Evolutionary conservation across 2,113 vertebrate genomes (phyloP), one percentile per base, ranked within the genome.

Genomic region (Pterocles gutturalis): DNA sequence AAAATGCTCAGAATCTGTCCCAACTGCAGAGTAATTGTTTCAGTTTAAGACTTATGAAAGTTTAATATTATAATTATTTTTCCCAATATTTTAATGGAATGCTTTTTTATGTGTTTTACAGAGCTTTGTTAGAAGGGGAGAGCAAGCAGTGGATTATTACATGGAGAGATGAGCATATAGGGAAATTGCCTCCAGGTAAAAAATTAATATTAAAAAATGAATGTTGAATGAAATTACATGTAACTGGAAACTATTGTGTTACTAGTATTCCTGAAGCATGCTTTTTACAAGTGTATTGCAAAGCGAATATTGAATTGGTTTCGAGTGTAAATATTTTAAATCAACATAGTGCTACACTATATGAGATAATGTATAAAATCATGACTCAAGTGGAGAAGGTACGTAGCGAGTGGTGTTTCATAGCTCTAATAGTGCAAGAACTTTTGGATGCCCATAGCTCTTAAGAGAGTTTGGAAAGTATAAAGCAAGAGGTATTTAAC

Each of bases 121-220:
- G 99, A 94, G 98, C 99, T 95, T 98, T 99, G 55, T 92, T 99
- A 93, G 99, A 99, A 98, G 99, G 98, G 64, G 99, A 99, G 94
- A 98, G 96, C 95, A 98, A 97, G 26, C 97, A 96, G 3, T 98
- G 99, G 94, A 95, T 98, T 93, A 73, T 98, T 21, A 97, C 97
- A 72, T 98, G 98, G 96, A 97, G 91, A 38, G 98, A 98, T 82
- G 97, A 98, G 49, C 72, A 87, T 71, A 87, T 95, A 81, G 98
- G 96, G 87, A 98, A 98, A 92, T 16, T 97, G 54, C 97, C 98
- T 46, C 98, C 93, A 98, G 98, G 99, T 99, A 98, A 91, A 87
- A 82, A 62, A 57, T 14, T 6, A 43, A 43, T 75, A 49, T 93
- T 82, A 17, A 34, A 54, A 82, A 65, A 34, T 10, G 6, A 61